Evolutionary conservation across 2,797 vertebrate genomes (phyloP), one percentile per base, ranked within the genome.

Genomic region (Stomatorhinus walkeri): DNA sequence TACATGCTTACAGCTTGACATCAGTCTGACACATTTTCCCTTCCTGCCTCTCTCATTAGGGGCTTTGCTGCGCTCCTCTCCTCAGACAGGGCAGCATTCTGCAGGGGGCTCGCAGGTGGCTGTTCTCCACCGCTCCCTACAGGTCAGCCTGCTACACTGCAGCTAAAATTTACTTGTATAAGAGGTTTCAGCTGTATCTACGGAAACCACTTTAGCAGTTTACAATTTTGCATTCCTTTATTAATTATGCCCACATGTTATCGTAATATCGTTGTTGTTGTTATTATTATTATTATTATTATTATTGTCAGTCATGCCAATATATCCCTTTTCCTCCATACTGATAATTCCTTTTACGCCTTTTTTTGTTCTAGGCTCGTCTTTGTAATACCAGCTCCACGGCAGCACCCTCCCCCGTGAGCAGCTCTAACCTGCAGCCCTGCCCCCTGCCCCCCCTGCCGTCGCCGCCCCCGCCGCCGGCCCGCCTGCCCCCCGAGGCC

Each of bases 51-150:
- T 51, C 19, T 22, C 72, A 6, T 4, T 84, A 96, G 96, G 95
- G 91, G 91, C 95, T 91, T 91, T 95, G 3, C 92, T 96, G 84
- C 93, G 96, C 93, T 94, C 96, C 93, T 95, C 96, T 93, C 96
- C 96, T 72, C 89, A 87, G 72, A 24, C 14, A 24, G 90, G 95
- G 51, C 91, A 94, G 2, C 84, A 79, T 0, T 96, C 96, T 0
- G 95, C 96, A 88, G 96, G 96, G 91, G 94, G 95, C 28, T 95
- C 95, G 89, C 95, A 96, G 91, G 94, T 96, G 88, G 95, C 96
- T 2, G 96, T 96, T 89, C 95, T 96, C 90, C 96, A 96, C 89
- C 94, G 96, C 59, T 95, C 96, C 10, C 94, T 95, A 1, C 96
- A 95, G 93, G 94, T 93, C 49, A 90, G 59, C 28, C 3, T n/a